Evolutionary conservation across 2,797 vertebrate genomes (phyloP).

Genomic region (Amniataba percoides): DNA sequence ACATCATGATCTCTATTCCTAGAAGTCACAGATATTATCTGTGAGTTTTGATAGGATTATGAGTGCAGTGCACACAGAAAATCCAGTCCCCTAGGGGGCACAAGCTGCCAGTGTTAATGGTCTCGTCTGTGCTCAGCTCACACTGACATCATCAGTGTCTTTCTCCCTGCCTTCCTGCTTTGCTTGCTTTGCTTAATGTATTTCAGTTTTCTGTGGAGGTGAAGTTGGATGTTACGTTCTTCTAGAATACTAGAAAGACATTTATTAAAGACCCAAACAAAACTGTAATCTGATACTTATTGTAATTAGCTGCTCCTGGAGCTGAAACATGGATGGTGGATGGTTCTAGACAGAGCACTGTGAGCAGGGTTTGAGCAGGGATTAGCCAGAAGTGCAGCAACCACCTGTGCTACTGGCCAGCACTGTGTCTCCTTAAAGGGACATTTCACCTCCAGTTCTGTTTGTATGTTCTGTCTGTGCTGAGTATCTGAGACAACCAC

Average conservation of each 20-base stretch:
- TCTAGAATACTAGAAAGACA: not conserved
- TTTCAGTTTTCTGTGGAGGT: too few species aligned
- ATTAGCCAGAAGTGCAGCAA: constrained; percentile 36
- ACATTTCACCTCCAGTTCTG: constrained; percentile 11
- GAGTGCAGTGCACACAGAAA: constrained; percentile 1
- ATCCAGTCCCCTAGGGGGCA: constrained; percentile 45
- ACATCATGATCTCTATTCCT: constrained; percentile 17
- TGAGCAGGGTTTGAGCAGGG: constrained; percentile 25
- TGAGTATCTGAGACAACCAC: constrained; percentile 1
- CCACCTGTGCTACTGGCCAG: constrained; percentile 46
- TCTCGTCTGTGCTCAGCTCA: constrained; percentile 1
- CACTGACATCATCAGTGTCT: not conserved
- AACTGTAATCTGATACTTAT: not conserved
- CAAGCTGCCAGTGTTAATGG: constrained; percentile 23
- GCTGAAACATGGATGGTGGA: not conserved
- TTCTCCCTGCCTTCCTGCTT: not conserved
- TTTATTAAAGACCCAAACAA: not conserved
- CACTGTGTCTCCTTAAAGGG: constrained; percentile 33
- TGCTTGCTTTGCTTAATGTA: not conserved
- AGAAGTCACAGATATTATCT: constrained; percentile 18
- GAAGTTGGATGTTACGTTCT: too few species aligned
- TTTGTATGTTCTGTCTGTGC: not conserved
- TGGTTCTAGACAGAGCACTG: not conserved
- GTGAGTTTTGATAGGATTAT: constrained; percentile 31
- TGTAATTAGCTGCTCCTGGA: not conserved